Conservation (phyloP, 2,113 vertebrate species). For the Azemiops feae region DNA sequence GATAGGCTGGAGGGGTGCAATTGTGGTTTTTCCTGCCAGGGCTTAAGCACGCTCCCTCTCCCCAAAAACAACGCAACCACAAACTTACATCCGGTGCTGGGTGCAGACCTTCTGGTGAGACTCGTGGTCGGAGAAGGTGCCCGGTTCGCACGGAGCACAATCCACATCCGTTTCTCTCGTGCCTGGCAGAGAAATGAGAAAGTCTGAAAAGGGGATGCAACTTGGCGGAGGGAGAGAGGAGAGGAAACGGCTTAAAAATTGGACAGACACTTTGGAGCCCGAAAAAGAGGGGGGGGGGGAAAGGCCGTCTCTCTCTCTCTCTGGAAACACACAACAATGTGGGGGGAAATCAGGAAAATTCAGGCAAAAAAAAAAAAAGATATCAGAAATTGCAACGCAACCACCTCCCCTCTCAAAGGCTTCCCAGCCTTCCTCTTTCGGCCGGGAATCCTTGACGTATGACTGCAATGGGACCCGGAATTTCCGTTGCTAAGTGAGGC, state of each 20-base stretch:
- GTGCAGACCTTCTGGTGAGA: conserved; percentile 61
- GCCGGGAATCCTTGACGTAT: no score
- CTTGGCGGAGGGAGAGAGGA: neutral
- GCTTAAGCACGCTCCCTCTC: neutral
- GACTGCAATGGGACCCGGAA: no score
- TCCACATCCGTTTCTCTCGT: conserved; percentile 40
- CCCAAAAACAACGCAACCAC: neutral
- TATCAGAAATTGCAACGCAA: neutral
- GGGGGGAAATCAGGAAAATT: neutral
- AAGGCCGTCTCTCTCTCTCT: neutral
- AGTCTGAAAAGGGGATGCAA: neutral
- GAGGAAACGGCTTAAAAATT: neutral
- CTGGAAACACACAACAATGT: neutral
- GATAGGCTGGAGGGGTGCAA: neutral
- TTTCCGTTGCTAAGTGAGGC: no score
- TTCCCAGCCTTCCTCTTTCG: neutral
- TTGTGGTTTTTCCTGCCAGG: neutral
- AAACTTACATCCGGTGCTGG: conserved; percentile 62
- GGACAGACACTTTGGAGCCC: no score
- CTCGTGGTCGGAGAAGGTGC: conserved; percentile 60
- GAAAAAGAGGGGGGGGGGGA: no score
- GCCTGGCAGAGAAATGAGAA: conserved; percentile 42
- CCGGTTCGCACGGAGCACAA: conserved; percentile 54
- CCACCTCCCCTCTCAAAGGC: neutral
- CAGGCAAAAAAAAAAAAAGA: no score